Conservation (phyloP, 2,797 vertebrate genomes). For the Myotis pilosus region DNA sequence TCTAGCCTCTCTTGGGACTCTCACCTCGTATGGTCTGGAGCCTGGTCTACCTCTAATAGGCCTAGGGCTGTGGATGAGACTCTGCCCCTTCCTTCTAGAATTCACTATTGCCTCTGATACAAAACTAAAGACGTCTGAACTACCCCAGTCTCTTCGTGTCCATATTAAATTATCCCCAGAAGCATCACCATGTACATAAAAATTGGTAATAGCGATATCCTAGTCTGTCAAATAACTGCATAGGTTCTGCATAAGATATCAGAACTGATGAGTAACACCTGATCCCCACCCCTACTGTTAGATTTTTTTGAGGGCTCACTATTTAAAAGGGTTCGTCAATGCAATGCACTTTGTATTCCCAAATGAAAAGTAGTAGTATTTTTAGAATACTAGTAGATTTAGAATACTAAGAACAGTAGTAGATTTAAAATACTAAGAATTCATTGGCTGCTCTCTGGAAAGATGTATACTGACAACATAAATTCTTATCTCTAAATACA, state of each 20-base stretch:
- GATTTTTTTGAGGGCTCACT: not conserved
- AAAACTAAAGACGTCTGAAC: slow-evolving; percentile 21
- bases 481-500: slow-evolving; percentile 11
- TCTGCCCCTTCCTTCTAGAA: not conserved
- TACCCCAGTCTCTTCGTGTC: not conserved
- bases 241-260: not conserved
- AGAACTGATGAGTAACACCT: not conserved
- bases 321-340: not conserved
- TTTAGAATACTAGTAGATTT: not conserved
- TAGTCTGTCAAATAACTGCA: not conserved
- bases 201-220: not conserved
- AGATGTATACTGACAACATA: not conserved
- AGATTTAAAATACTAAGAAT: slow-evolving; percentile 36
- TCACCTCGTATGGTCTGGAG: not conserved
- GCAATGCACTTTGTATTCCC: not conserved
- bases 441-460: not conserved
- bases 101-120: not conserved
- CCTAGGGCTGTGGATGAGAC: not conserved
- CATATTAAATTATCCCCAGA: not conserved
- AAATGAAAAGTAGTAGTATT: not conserved
- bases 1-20: not conserved
- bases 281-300: not conserved
- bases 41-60: not conserved
- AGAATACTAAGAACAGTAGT: slow-evolving; percentile 4
- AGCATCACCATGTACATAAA: not conserved